phyloP scores from a whole-genome alignment of 2,797 vertebrate species.

The Mormyrus hasselquistii region DNA sequence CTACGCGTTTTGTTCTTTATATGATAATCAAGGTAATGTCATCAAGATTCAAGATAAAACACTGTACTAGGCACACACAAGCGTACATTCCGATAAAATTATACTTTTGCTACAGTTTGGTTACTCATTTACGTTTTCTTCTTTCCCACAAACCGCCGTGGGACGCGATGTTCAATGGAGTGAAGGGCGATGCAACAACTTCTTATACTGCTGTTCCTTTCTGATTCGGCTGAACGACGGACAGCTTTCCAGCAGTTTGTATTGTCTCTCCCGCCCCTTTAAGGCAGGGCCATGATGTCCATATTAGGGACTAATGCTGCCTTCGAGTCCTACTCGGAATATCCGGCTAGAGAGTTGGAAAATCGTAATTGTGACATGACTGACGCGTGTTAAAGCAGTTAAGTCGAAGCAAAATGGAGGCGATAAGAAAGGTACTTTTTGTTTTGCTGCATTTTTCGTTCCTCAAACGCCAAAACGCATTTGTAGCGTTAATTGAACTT shows the following conservation, averaged over 20 bases:
- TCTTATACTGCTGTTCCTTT: constrained; percentile 41
- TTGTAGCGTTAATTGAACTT: background rate
- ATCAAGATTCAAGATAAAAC: background rate
- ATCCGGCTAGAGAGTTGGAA: background rate
- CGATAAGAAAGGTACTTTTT: background rate
- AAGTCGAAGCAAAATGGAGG: background rate
- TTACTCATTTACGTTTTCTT: background rate
- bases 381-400: background rate
- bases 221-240: constrained; percentile 59
- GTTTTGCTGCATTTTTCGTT: background rate
- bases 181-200: background rate
- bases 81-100: background rate
- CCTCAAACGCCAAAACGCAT: background rate
- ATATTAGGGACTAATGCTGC: constrained; percentile 6
- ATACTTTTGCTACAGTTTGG: background rate
- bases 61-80: background rate
- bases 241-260: constrained; percentile 25
- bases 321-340: background rate
- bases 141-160: background rate
- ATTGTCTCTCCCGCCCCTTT: constrained; percentile 43
- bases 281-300: constrained; percentile 31
- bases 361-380: background rate
- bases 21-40: background rate
- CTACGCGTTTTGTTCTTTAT: background rate
- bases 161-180: background rate